These are phyloP conservation scores for Pristis pectinata DNA, from an alignment of 2,797 vertebrate species.

Conservation along the genomic window DNA sequence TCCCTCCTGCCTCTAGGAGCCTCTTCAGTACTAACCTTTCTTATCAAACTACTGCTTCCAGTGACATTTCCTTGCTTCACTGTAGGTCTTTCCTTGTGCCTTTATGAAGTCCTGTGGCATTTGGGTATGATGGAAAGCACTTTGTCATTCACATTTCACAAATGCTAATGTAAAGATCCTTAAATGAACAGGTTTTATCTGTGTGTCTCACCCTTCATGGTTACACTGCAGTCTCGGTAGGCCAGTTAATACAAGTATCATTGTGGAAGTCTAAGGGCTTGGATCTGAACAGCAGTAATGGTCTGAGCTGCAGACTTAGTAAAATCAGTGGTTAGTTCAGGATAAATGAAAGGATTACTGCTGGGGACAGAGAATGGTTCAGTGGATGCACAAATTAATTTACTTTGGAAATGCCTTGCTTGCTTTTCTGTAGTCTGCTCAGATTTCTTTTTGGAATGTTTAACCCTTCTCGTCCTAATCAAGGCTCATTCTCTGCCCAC, in stretches of 20 bases:
- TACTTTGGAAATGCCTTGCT: background rate
- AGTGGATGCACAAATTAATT: background rate
- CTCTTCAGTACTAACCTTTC: background rate
- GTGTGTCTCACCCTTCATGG: background rate
- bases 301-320: background rate
- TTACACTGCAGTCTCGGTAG: background rate
- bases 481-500: background rate
- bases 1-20: background rate
- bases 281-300: background rate
- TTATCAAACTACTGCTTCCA: background rate
- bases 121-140: background rate
- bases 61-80: background rate
- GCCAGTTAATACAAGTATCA: background rate
- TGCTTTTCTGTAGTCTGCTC: background rate
- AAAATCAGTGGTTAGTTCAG: constrained; percentile 2
- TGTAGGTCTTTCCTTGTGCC: background rate
- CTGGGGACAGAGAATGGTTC: constrained; percentile 3
- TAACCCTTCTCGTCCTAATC: background rate
- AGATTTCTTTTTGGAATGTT: background rate
- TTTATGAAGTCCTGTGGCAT: background rate
- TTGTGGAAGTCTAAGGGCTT: background rate
- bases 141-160: background rate
- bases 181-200: background rate
- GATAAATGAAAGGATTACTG: constrained; percentile 13
- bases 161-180: background rate